Percentiles rank a stretch among this genome's conserved stretches.
phyloP scores from a whole-genome alignment of 2,888 invertebrate species.

The Cephonodes hylas region DNA sequence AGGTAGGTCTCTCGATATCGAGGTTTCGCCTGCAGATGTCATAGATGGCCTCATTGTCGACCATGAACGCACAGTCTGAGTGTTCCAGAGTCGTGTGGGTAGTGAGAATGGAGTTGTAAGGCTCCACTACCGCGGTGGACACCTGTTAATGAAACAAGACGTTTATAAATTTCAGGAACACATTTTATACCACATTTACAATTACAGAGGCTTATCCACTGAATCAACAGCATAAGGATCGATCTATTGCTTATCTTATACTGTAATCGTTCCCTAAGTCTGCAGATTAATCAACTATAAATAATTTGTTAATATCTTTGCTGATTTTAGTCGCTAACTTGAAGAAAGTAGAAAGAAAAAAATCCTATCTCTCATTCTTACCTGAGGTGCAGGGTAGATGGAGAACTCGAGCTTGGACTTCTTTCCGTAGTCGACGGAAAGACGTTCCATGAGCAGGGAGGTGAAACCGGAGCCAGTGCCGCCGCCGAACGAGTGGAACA shows the following conservation, averaged over 20 bases:
- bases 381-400: constrained; percentile 97
- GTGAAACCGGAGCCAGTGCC: constrained; percentile 97
- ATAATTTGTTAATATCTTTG: no score
- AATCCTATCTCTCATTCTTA: constrained; percentile 48
- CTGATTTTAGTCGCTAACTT: no score
- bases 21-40: constrained; percentile 93
- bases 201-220: no score
- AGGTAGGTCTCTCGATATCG: constrained; percentile 91
- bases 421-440: constrained; percentile 96
- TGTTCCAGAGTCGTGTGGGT: constrained; percentile 94
- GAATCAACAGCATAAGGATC: no score
- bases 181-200: no score
- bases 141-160: constrained; percentile 84
- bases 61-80: constrained; percentile 95
- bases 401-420: constrained; percentile 96
- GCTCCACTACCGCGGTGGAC: constrained; percentile 90
- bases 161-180: no score
- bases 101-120: constrained; percentile 95
- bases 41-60: constrained; percentile 94
- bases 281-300: background rate
- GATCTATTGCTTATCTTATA: no score
- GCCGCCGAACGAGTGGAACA: constrained; percentile 95
- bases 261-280: background rate
- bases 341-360: background rate
- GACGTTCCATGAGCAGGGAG: constrained; percentile 94